Conservation (phyloP, 2,113 vertebrate genomes). For the Larimichthys crocea region DNA sequence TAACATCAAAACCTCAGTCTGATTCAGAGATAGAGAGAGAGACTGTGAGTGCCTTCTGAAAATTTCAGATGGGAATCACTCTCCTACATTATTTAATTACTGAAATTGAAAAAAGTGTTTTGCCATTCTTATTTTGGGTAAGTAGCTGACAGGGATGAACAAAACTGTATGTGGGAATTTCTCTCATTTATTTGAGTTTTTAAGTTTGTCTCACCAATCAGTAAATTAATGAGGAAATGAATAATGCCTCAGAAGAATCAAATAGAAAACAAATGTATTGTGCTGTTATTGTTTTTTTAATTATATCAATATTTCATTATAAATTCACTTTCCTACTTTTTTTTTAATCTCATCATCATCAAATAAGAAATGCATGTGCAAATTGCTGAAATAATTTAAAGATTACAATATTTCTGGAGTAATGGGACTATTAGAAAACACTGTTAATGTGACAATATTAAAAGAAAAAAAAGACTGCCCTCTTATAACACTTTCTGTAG, state of each 20-base stretch:
- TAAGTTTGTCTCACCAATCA: conserved; percentile 3
- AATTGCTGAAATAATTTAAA: neutral
- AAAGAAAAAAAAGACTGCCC: neutral
- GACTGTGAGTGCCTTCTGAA: conserved; percentile 7
- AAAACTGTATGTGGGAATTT: neutral
- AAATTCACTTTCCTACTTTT: neutral
- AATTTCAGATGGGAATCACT: conserved; percentile 39
- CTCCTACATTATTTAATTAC: conserved; percentile 45
- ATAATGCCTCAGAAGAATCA: neutral
- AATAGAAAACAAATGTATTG: conserved; percentile 6
- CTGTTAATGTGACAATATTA: neutral
- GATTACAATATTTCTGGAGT: neutral
- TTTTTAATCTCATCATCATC: neutral
- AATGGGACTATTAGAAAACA: neutral
- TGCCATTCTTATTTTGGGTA: neutral
- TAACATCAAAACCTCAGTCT: conserved; percentile 18
- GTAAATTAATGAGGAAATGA: neutral
- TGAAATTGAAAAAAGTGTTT: conserved; percentile 37
- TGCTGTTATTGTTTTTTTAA: neutral
- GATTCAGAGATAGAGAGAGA: conserved; percentile 26
- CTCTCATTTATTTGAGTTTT: neutral
- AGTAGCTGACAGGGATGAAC: neutral
- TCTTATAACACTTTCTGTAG: neutral
- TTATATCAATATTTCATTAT: neutral
- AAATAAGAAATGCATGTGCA: neutral